These are phyloP conservation scores for Drosophila dives DNA, from an alignment of 2,888 invertebrate species.

Conservation along the genomic window DNA sequence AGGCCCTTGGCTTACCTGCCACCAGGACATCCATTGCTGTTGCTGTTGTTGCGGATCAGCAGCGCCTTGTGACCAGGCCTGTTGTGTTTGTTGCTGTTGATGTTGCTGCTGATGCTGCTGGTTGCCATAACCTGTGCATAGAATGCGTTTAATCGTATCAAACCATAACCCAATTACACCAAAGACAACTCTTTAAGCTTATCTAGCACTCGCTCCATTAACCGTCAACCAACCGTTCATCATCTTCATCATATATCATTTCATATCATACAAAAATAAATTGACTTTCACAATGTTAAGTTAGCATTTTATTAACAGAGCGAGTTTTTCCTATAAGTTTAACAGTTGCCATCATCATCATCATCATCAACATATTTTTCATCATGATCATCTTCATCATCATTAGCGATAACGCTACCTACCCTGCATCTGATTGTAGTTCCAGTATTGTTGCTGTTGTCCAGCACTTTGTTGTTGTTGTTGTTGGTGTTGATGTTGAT, in stretches of 20 bases:
- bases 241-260: background rate
- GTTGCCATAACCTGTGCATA: conserved; percentile 74
- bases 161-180: conserved; percentile 7
- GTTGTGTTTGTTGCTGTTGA: conserved; percentile 82
- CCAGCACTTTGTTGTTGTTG: conserved; percentile 63
- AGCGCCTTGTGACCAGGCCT: conserved; percentile 80
- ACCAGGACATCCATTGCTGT: conserved; percentile 85
- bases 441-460: conserved; percentile 81
- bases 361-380: background rate
- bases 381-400: background rate
- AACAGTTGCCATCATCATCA: conserved; percentile 15
- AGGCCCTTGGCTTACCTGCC: conserved; percentile 80
- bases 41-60: conserved; percentile 83
- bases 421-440: conserved; percentile 83
- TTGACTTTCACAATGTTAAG: conserved; percentile 32
- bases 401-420: conserved; percentile 33
- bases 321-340: conserved; percentile 39
- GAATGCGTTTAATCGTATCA: conserved; percentile 13
- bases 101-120: conserved; percentile 79
- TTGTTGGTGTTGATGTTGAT: conserved; percentile 61
- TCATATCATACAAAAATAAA: conserved; percentile 15
- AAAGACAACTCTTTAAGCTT: conserved; percentile 14
- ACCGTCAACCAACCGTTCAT: conserved; percentile 16
- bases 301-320: conserved; percentile 43
- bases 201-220: conserved; percentile 36